Percentiles rank a stretch among this genome's conserved stretches.
Conservation (phyloP, 92 coral and sea anemone species). For the Heliopora coerulea region DNA sequence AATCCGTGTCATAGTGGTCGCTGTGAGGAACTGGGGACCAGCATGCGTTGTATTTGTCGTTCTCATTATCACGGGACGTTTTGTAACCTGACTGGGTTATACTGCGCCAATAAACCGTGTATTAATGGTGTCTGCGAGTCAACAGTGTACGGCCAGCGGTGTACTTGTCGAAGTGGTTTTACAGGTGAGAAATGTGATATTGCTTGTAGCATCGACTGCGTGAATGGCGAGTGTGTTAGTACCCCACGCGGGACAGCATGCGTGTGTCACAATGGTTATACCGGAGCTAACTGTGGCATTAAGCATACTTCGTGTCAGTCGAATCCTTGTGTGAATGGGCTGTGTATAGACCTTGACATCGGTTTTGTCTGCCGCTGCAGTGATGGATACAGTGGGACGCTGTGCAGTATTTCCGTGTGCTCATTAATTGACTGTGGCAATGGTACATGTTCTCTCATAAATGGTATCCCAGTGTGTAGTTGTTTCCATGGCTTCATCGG, state of each 20-base stretch:
- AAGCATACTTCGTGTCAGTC: neutral
- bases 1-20: slow-evolving; percentile 65
- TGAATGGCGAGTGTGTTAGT: slow-evolving; percentile 63
- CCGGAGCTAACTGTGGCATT: slow-evolving; percentile 50
- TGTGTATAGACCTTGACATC: slow-evolving; percentile 40
- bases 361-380: slow-evolving; percentile 65
- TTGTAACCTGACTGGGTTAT: slow-evolving; percentile 52
- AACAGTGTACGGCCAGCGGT: slow-evolving; percentile 49
- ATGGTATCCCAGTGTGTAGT: slow-evolving; percentile 55
- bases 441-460: slow-evolving; percentile 53
- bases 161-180: slow-evolving; percentile 62
- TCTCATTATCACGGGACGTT: slow-evolving; percentile 53
- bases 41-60: slow-evolving; percentile 55
- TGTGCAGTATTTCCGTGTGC: slow-evolving; percentile 56
- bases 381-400: slow-evolving; percentile 59
- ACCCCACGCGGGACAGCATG: slow-evolving; percentile 54
- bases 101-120: slow-evolving; percentile 65
- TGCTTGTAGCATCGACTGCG: slow-evolving; percentile 28
- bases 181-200: slow-evolving; percentile 51
- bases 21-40: slow-evolving; percentile 37
- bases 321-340: slow-evolving; percentile 63
- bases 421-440: slow-evolving; percentile 55
- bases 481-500: slow-evolving; percentile 70
- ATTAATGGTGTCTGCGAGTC: slow-evolving; percentile 64
- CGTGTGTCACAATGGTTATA: slow-evolving; percentile 66